These are phyloP conservation scores for Acronicta aceris DNA, from an alignment of 2,888 invertebrate genomes.

Conservation along the genomic window DNA sequence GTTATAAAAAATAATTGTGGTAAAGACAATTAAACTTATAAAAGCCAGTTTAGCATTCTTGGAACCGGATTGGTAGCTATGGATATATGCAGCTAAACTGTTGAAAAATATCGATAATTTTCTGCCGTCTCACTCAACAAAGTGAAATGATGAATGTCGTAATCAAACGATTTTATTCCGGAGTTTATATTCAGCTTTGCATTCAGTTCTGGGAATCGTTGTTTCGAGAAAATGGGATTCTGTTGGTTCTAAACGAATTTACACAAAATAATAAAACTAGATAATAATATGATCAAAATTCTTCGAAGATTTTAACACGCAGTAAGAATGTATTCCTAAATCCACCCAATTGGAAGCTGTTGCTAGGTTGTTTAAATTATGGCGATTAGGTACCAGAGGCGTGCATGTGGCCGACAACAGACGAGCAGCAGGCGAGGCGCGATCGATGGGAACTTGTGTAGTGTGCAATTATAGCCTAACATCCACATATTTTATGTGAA, in stretches of 20 bases:
- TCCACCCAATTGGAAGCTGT: slow-evolving; percentile 71
- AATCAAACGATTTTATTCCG: slow-evolving; percentile 50
- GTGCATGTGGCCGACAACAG: slow-evolving; percentile 81
- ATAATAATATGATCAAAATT: slow-evolving; percentile 33
- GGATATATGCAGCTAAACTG: slow-evolving; percentile 40
- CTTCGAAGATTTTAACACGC: slow-evolving; percentile 62
- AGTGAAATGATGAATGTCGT: slow-evolving; percentile 52
- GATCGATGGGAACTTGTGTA: slow-evolving; percentile 70
- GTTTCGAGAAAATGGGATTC: slow-evolving; percentile 29
- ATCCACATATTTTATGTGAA: slow-evolving; percentile 65
- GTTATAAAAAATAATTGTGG: slow-evolving; percentile 17
- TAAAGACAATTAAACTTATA: slow-evolving; percentile 37
- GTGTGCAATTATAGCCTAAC: slow-evolving; percentile 70
- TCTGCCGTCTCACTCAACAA: slow-evolving; percentile 41
- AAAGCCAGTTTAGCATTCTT: slow-evolving; percentile 48
- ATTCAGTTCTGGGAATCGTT: slow-evolving; percentile 39
- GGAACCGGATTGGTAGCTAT: slow-evolving; percentile 45
- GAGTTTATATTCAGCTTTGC: slow-evolving; percentile 44
- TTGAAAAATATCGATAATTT: slow-evolving; percentile 39
- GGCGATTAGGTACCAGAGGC: slow-evolving; percentile 72
- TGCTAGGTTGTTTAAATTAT: slow-evolving; percentile 81
- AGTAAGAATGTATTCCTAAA: slow-evolving; percentile 79
- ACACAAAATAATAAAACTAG: slow-evolving; percentile 16
- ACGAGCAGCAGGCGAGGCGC: slow-evolving; percentile 75
- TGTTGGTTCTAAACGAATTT: slow-evolving; percentile 11